These are phyloP conservation scores for Drosophila prolongata DNA, from an alignment of 2,888 invertebrate genomes.

Conservation along the genomic window DNA sequence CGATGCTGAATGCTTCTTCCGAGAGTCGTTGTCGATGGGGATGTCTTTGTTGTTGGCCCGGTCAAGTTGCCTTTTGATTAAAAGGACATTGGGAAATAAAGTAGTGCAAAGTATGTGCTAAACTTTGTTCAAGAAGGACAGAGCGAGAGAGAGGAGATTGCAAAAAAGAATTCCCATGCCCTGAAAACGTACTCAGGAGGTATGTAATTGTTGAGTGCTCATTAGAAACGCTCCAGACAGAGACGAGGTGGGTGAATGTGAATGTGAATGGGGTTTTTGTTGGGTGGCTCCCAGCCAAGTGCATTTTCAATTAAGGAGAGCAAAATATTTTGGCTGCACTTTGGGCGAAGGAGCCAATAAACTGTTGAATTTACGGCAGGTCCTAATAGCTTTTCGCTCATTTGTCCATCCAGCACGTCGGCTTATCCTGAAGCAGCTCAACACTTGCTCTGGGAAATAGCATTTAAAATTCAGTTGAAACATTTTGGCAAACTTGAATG, in stretches of 20 bases:
- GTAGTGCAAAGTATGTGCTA: slow-evolving; percentile 56
- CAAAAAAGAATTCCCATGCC: slow-evolving; percentile 25
- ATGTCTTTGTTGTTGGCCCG: slow-evolving; percentile 55
- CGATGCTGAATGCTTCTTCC: slow-evolving; percentile 24
- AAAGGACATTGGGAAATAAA: slow-evolving; percentile 55
- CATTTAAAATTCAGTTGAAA: slow-evolving; percentile 57
- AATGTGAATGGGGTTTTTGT: not conserved
- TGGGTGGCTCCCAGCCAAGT: slow-evolving; percentile 40
- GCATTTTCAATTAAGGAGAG: slow-evolving; percentile 74
- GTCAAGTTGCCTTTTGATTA: slow-evolving; percentile 73
- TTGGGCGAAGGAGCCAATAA: slow-evolving; percentile 59
- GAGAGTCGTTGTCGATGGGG: slow-evolving; percentile 22
- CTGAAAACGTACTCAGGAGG: slow-evolving; percentile 37
- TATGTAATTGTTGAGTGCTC: slow-evolving; percentile 78
- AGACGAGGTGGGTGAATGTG: slow-evolving; percentile 15
- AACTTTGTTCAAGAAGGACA: slow-evolving; percentile 39
- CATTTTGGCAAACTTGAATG: not conserved
- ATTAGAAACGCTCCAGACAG: slow-evolving; percentile 69
- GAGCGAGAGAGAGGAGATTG: not conserved
- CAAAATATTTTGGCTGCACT: slow-evolving; percentile 73
- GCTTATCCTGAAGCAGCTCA: slow-evolving; percentile 30
- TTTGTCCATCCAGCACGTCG: slow-evolving; percentile 25
- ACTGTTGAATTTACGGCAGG: slow-evolving; percentile 69
- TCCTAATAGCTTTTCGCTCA: slow-evolving; percentile 69
- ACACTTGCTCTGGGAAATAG: slow-evolving; percentile 38